Conservation (phyloP, 2,888 invertebrate species). For the Limnephilus rhombicus region DNA sequence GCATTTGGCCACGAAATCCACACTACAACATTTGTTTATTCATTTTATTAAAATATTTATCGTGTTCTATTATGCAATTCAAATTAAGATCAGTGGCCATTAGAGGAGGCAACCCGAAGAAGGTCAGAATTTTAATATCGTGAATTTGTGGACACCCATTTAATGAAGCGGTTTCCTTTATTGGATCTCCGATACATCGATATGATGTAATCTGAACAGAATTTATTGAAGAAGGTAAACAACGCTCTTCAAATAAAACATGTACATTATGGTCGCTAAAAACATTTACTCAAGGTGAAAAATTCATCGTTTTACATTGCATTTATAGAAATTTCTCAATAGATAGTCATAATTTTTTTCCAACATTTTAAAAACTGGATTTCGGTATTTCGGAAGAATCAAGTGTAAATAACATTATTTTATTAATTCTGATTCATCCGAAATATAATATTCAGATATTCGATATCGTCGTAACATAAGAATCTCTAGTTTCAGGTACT, state of each 20-base stretch:
- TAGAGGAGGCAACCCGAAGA: neutral
- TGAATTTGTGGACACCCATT: neutral
- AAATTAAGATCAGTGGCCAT: neutral
- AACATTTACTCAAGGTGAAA: neutral
- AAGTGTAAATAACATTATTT: too few relatives aligned
- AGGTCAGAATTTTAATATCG: neutral
- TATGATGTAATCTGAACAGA: neutral
- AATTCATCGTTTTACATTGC: neutral
- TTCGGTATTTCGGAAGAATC: neutral
- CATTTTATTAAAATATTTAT: neutral
- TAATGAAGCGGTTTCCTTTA: neutral
- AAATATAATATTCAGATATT: neutral
- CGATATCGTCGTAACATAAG: neutral
- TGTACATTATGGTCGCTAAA: neutral
- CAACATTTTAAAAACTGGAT: neutral
- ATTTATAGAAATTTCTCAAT: neutral
- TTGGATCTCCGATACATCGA: conserved; percentile 1
- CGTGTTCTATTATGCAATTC: neutral
- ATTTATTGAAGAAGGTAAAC: neutral
- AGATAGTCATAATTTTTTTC: neutral
- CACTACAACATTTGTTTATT: neutral
- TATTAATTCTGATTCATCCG: neutral
- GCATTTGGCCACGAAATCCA: neutral
- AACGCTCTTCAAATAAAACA: neutral
- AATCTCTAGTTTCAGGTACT: neutral